Evolutionary conservation across 2,113 vertebrate species (phyloP), one percentile per base, ranked within the genome.

Genomic region (Guaruba guarouba): DNA sequence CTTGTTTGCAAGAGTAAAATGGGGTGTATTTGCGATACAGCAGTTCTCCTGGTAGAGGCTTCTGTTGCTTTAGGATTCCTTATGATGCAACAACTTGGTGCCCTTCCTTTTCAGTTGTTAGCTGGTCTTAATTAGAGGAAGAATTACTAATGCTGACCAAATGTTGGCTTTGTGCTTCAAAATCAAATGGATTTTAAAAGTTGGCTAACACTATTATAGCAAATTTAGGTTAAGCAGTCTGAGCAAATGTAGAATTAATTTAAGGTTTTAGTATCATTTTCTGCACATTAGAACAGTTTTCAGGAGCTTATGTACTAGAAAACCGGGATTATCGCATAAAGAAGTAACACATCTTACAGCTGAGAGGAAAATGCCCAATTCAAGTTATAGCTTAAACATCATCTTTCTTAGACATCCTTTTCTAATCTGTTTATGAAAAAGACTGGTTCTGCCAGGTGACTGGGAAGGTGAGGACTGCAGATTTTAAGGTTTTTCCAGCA

Each of bases 141-240:
- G 31, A 83, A 68, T 57, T 74, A 49, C 4, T 67, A 94, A 77
- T 55, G 39, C 28, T 61, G 33, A 86, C 39, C 51, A 83, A 52
- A 94, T 71, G 57, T 78, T 90, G 59, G 3, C 24, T 33, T 86
- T 64, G 51, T 95, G 20, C 39, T 81, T 75, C 82, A 62, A 87
- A 85, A 59, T 27, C 5, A 4, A 86, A 61, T 68, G n/a, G 66
- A 51, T 83, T 95, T 93, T 57, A n/a, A 31, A 91, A 95, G 28
- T 59, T 71, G 64, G 9, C 49, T 64, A 67, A 63, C 37, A 17
- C 24, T 44, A 33, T 41, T 77, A 33, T 2, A 69, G 23, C 28
- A 78, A 95, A 94, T 88, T 82, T 66, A 92, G 41, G 15, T 86
- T 88, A 94, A 90, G 35, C 11, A 80, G 49, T 86, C 61, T 83